These are phyloP conservation scores for Mormoops blainvillei DNA, from an alignment of 2,113 vertebrate genomes.

Conservation along the genomic window DNA sequence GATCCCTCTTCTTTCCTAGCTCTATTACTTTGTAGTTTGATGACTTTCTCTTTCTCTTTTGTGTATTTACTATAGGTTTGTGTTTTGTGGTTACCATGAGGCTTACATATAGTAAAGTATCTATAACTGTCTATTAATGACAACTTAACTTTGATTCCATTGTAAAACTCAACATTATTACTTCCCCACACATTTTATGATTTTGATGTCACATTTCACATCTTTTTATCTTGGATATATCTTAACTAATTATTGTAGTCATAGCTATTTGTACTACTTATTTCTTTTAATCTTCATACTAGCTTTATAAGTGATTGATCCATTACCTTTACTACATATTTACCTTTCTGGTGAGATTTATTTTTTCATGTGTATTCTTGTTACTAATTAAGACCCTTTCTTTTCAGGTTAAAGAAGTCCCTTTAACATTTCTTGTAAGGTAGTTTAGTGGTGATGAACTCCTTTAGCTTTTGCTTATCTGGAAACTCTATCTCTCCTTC, in stretches of 20 bases:
- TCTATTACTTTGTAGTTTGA: not conserved
- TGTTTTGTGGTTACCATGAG: not conserved
- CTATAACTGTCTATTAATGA: not conserved
- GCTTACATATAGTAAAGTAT: not conserved
- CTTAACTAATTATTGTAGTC: not conserved
- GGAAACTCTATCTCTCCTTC: not conserved
- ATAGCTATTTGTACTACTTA: not conserved
- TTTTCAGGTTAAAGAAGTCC: not conserved
- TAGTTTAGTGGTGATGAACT: not conserved
- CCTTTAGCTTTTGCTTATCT: not conserved
- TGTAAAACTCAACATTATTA: not conserved
- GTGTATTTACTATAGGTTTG: not conserved
- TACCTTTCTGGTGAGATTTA: not conserved
- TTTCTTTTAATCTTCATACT: not conserved
- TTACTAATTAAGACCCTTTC: not conserved
- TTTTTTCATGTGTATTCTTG: not conserved
- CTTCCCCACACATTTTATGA: not conserved
- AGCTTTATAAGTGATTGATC: not conserved
- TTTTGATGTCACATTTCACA: not conserved
- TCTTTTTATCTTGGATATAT: not conserved
- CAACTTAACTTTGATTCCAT: not conserved
- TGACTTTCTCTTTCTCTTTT: not conserved
- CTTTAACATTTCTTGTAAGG: not conserved
- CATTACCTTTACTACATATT: not conserved
- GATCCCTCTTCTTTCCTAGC: not conserved